A percentile compares a stretch with the other conserved stretches of the same genome.
Conservation (phyloP, 2,113 vertebrate species). For the Tetrax tetrax region DNA sequence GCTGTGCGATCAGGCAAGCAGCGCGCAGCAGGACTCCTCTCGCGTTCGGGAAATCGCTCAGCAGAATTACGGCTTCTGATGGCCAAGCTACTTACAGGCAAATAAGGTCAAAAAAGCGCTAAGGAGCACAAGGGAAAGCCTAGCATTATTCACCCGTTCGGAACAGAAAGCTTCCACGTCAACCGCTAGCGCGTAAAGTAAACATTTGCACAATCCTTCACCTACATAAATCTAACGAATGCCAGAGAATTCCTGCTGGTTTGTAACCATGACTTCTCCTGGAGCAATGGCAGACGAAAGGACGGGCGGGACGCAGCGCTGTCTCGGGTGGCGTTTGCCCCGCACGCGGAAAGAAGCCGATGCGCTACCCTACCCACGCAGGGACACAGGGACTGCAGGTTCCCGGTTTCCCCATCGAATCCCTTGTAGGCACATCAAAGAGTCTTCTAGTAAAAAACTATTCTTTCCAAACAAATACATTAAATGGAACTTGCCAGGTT, state of each 20-base stretch:
- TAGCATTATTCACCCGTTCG: not conserved
- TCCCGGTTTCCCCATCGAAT: not conserved
- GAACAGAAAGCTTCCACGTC: not conserved
- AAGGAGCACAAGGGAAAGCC: slow-evolving; percentile 2
- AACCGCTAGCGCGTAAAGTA: not conserved
- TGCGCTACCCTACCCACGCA: accelerated
- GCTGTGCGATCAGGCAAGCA: slow-evolving; percentile 15
- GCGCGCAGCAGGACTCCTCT: slow-evolving; percentile 15
- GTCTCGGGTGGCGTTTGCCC: not conserved
- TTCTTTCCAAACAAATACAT: not conserved
- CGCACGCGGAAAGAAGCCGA: not conserved
- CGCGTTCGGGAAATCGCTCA: slow-evolving; percentile 37
- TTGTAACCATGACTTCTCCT: not conserved
- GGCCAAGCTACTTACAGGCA: slow-evolving; percentile 54
- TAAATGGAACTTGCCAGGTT: not conserved
- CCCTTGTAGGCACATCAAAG: not conserved
- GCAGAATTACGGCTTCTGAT: slow-evolving; percentile 51
- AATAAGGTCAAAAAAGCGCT: slow-evolving; percentile 62
- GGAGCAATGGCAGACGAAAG: not conserved
- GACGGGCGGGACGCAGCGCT: not conserved
- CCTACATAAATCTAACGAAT: not conserved
- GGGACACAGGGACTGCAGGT: not conserved
- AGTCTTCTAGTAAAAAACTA: not conserved
- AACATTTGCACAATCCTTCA: slow-evolving; percentile 41
- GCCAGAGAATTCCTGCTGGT: not conserved